A percentile compares a stretch with the other conserved stretches of the same genome.
Evolutionary conservation across 2,113 vertebrate species (phyloP).

Genomic region (Spilogale gracilis): DNA sequence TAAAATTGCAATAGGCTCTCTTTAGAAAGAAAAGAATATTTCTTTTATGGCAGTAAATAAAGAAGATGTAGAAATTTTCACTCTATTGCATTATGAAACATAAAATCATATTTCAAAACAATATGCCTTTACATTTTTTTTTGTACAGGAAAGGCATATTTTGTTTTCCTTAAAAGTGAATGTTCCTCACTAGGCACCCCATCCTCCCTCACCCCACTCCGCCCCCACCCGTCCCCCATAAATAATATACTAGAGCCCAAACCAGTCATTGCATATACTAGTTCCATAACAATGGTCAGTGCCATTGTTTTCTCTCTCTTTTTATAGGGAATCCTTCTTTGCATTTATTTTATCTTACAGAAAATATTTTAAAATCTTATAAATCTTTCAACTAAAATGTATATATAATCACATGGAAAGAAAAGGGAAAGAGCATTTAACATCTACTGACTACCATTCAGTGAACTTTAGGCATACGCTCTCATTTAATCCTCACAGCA

Average conservation of each 20-base stretch:
- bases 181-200: background rate
- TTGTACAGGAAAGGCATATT: background rate
- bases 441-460: background rate
- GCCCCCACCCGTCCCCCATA: background rate
- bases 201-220: rapidly evolving
- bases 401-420: background rate
- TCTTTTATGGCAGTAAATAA: background rate
- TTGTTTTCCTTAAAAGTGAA: background rate
- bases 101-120: background rate
- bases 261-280: rapidly evolving
- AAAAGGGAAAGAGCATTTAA: background rate
- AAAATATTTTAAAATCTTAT: background rate
- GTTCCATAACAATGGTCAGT: no score
- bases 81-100: background rate
- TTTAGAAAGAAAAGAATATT: background rate
- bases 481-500: background rate
- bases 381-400: background rate
- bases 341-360: background rate
- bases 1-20: background rate
- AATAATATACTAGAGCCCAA: background rate
- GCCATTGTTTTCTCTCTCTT: background rate
- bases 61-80: background rate
- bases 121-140: background rate
- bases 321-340: background rate
- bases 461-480: no score